Evolutionary conservation across 2,797 vertebrate species (phyloP), one percentile per base, ranked within the genome.

Genomic region (Gobionotothen gibberifrons): DNA sequence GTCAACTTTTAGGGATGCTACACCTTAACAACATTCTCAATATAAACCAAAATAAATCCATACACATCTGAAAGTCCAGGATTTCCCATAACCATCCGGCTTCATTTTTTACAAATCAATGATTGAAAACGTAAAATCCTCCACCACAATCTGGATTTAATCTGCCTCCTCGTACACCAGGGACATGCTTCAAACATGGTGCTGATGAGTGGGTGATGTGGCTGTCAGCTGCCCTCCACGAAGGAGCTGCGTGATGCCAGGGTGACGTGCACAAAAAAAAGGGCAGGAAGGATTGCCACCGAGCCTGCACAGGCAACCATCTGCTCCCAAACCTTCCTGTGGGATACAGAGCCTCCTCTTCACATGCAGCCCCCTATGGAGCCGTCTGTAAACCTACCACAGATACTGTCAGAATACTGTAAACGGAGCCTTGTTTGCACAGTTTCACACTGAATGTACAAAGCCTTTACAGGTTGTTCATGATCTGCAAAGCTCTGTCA

Each of bases 221-320:
- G 73, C 76, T 88, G 83, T 89, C 87, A 86, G 86, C 80, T 78
- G 85, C 78, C 84, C 81, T 90, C 79, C 72, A 71, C 26, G 44
- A 62, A 82, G 78, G 76, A 88, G 83, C 84, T 75, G 82, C 71
- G 16, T 87, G 87, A 88, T 76, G 73, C 84, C 81, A 77, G 73
- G 74, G 76, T 75, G 82, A 90, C 76, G 85, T 63, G 40, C 53
- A 53, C 48, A 78, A 22, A 78, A 65, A 72, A 69, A 71, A 64
- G 78, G 74, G 75, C 70, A 86, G 79, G 73, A 79, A 87, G 81
- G 67, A 74, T 82, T 74, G 80, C 87, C 83, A 84, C 79, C 36
- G 58, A 85, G 87, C 63, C 77, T 66, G 57, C 71, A 87, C 74
- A 81, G 84, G 86, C 87, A 87, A 90, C 90, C 91, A 91, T 92